A percentile compares a stretch with the other conserved stretches of the same genome.
These are phyloP conservation scores for Hylaeus volcanicus DNA, from an alignment of 1,140 invertebrate species.

Conservation along the genomic window DNA sequence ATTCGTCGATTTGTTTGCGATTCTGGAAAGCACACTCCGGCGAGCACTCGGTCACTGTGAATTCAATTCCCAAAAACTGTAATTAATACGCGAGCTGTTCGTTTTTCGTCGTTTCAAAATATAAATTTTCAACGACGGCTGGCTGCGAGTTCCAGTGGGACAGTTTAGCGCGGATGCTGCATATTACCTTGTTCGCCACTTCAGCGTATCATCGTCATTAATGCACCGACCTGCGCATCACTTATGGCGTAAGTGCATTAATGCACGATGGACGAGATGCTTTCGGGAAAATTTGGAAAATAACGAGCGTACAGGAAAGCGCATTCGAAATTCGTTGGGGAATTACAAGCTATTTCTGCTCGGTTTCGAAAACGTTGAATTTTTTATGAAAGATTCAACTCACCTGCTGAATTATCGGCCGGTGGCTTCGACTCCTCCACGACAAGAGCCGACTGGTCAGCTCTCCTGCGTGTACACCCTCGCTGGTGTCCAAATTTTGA, in stretches of 20 bases:
- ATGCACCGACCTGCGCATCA: constrained; percentile 26
- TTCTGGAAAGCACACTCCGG: too few relatives aligned
- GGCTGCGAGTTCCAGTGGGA: constrained; percentile 22
- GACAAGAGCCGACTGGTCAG: constrained; percentile 72
- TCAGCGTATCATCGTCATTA: constrained; percentile 59
- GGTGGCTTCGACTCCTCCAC: constrained; percentile 69
- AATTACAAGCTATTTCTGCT: not conserved
- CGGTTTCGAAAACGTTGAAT: not conserved
- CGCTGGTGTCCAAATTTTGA: constrained; percentile 58
- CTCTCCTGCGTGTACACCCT: constrained; percentile 72
- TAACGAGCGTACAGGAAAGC: not conserved
- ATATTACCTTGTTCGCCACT: constrained; percentile 57
- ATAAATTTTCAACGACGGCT: not conserved
- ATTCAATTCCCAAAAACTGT: not conserved
- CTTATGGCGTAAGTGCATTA: constrained; percentile 37
- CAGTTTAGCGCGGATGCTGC: constrained; percentile 59
- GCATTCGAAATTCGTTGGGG: not conserved
- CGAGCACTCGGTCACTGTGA: not conserved
- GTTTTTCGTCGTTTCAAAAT: not conserved
- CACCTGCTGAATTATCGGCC: constrained; percentile 67
- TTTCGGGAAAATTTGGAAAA: not conserved
- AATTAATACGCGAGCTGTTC: not conserved
- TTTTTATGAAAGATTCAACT: constrained; percentile 38
- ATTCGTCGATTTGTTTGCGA: too few relatives aligned
- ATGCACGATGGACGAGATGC: not conserved